Evolutionary conservation across 2,113 vertebrate species (phyloP).

Genomic region (Misgurnus anguillicaudatus): DNA sequence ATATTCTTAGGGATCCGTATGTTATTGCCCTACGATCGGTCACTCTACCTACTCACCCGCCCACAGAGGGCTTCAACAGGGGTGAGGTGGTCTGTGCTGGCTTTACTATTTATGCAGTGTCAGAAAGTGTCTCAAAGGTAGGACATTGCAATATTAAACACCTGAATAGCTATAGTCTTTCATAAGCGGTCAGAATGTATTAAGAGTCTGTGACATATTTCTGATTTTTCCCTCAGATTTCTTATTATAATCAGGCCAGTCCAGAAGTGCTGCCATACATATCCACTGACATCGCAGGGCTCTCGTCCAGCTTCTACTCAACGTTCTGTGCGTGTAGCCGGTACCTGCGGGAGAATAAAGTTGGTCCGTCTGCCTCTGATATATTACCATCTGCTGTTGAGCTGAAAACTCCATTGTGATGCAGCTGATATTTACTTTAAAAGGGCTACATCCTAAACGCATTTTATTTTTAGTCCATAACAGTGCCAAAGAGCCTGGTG

Average conservation of each 20-base stretch:
- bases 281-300: constrained; percentile 85
- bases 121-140: constrained; percentile 81
- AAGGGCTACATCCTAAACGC: too few species aligned
- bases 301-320: constrained; percentile 86
- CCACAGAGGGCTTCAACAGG: constrained; percentile 66
- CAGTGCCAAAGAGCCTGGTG: too few species aligned
- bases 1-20: constrained; percentile 81
- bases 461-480: too few species aligned
- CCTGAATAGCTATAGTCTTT: background rate
- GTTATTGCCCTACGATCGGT: constrained; percentile 89
- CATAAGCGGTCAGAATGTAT: too few species aligned
- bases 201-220: background rate
- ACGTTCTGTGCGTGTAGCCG: constrained; percentile 81
- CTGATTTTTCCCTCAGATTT: constrained; percentile 71
- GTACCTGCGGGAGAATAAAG: constrained; percentile 82
- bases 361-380: background rate
- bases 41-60: constrained; percentile 78
- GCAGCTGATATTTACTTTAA: background rate
- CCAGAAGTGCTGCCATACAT: constrained; percentile 85
- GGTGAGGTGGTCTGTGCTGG: constrained; percentile 91
- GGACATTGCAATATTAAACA: constrained; percentile 28
- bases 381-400: background rate
- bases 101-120: constrained; percentile 83
- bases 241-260: constrained; percentile 91
- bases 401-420: background rate